Conservation (phyloP, 92 coral and sea anemone species). For the Siderastrea radians region DNA sequence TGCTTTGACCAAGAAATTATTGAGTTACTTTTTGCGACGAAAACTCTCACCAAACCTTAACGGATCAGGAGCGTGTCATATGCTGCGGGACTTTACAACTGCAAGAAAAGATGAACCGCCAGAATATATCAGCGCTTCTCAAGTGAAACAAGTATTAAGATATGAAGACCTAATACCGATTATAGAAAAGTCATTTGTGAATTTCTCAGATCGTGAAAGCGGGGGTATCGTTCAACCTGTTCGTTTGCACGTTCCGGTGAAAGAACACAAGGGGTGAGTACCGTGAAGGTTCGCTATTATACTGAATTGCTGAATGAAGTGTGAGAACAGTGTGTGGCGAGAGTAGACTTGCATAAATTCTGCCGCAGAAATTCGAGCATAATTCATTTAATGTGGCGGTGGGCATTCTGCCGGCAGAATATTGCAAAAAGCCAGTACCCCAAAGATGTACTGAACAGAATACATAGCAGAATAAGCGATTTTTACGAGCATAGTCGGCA, state of each 20-base stretch:
- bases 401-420: too few relatives aligned
- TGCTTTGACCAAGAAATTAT: too few relatives aligned
- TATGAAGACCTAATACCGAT: slow-evolving; percentile 55
- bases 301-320: neutral
- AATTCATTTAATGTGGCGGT: too few relatives aligned
- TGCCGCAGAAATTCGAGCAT: too few relatives aligned
- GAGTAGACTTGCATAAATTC: too few relatives aligned
- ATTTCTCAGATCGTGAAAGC: slow-evolving; percentile 46
- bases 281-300: neutral
- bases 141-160: slow-evolving; percentile 24
- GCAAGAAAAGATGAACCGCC: neutral
- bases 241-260: slow-evolving; percentile 30
- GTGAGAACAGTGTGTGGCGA: too few relatives aligned
- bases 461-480: too few relatives aligned
- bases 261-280: slow-evolving; percentile 46
- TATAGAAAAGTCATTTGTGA: slow-evolving; percentile 47
- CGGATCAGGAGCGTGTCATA: neutral
- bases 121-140: slow-evolving; percentile 21
- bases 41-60: neutral
- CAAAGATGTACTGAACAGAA: too few relatives aligned
- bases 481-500: too few relatives aligned
- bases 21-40: too few relatives aligned
- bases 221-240: slow-evolving; percentile 56
- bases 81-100: too few relatives aligned
- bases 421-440: too few relatives aligned